phyloP scores from a whole-genome alignment of 30 jellyfish, hydroid and myxozoan genomes.

The Hydra vulgaris region DNA sequence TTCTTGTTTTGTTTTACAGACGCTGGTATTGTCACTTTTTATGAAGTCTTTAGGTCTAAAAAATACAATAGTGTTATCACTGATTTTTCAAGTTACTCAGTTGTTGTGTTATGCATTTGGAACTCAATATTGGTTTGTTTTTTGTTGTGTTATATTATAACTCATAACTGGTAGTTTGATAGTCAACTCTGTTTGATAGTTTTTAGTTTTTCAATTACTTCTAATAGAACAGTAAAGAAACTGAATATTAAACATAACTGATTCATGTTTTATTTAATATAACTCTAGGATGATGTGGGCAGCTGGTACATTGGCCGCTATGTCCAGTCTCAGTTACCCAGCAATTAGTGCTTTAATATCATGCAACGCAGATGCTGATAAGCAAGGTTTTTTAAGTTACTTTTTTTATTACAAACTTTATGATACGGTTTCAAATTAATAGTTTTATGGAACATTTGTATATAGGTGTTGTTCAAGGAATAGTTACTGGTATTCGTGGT shows the following conservation, averaged over 20 bases:
- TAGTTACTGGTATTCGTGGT: slow-evolving; percentile 96
- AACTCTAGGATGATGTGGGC: slow-evolving; percentile 98
- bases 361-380: slow-evolving; percentile 90
- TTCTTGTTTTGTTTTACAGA: slow-evolving; percentile 50
- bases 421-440: too few species aligned
- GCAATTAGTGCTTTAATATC: slow-evolving; percentile 97
- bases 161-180: not conserved
- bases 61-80: slow-evolving; percentile 58
- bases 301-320: slow-evolving; percentile 96
- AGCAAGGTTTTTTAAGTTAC: slow-evolving; percentile 59
- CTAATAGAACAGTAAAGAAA: too few species aligned
- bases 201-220: too few species aligned
- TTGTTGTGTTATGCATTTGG: slow-evolving; percentile 96
- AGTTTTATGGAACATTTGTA: not conserved
- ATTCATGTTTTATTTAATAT: too few species aligned
- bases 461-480: slow-evolving; percentile 95
- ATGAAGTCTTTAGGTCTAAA: slow-evolving; percentile 82
- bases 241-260: too few species aligned
- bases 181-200: not conserved
- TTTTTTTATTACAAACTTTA: too few species aligned
- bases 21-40: slow-evolving; percentile 69
- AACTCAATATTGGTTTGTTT: slow-evolving; percentile 67
- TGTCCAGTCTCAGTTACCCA: slow-evolving; percentile 95
- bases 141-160: not conserved
- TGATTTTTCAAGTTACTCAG: slow-evolving; percentile 78